These are phyloP conservation scores for Aphodius sticticus DNA, from an alignment of 2,888 invertebrate genomes.

Conservation along the genomic window DNA sequence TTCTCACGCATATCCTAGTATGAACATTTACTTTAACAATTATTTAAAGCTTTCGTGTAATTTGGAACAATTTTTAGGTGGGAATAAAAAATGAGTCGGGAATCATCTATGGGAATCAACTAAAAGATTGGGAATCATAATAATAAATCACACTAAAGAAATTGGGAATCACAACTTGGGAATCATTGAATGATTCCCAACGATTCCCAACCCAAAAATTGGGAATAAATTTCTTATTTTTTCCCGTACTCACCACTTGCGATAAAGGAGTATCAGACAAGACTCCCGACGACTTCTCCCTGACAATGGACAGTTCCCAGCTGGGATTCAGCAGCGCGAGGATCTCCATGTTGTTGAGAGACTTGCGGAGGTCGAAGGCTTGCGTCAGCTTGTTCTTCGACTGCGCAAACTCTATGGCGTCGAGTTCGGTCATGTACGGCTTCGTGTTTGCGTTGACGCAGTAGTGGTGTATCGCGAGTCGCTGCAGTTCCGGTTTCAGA, in stretches of 20 bases:
- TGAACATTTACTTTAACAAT: too few relatives aligned
- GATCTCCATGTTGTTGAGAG: conserved; percentile 69
- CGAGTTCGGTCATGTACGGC: conserved; percentile 69
- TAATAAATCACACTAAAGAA: too few relatives aligned
- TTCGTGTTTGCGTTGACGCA: conserved; percentile 65
- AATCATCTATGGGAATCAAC: neutral
- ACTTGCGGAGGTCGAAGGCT: conserved; percentile 19
- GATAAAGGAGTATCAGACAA: conserved; percentile 39
- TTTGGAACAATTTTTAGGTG: too few relatives aligned
- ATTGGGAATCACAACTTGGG: neutral
- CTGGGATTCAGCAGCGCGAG: conserved; percentile 74
- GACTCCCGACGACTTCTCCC: conserved; percentile 49
- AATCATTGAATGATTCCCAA: neutral
- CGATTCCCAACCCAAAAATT: neutral
- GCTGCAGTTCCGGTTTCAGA: conserved; percentile 70
- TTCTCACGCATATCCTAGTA: too few relatives aligned
- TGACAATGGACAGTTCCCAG: conserved; percentile 74
- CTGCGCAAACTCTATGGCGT: conserved; percentile 66
- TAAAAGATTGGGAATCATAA: neutral
- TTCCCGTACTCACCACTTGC: conserved; percentile 56
- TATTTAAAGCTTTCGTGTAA: too few relatives aligned
- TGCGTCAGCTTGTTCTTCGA: conserved; percentile 53
- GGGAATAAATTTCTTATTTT: neutral
- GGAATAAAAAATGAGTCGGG: neutral
- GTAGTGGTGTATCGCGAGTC: conserved; percentile 65